Percentiles rank a stretch among this genome's conserved stretches.
Conservation (phyloP, 1,140 invertebrate species). For the Bombus soroeensis region DNA sequence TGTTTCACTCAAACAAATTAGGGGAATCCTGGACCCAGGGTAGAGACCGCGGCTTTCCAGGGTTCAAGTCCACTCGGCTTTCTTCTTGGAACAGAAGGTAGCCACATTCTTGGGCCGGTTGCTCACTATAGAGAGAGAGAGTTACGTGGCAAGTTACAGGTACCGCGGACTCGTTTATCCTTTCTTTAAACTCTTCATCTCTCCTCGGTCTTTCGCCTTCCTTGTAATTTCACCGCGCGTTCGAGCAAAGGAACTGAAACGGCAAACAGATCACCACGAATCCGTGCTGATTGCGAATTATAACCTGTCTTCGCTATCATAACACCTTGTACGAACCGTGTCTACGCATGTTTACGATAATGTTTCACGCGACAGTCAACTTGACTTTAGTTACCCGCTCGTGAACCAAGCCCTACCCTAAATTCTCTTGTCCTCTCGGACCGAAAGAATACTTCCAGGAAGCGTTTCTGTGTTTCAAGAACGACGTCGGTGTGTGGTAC, state of each 20-base stretch:
- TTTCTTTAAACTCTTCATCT: slow-evolving; percentile 46
- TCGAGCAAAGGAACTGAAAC: neutral
- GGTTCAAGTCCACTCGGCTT: slow-evolving; percentile 73
- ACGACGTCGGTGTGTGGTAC: neutral
- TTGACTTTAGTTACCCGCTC: neutral
- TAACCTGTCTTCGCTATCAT: slow-evolving; percentile 44
- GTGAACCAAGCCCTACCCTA: slow-evolving; percentile 21
- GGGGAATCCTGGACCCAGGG: slow-evolving; percentile 73
- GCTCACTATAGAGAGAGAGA: slow-evolving; percentile 49
- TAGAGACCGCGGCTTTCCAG: slow-evolving; percentile 65
- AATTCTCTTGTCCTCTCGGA: slow-evolving; percentile 22
- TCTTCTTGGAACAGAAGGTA: slow-evolving; percentile 69
- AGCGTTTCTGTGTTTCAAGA: slow-evolving; percentile 39
- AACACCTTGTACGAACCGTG: slow-evolving; percentile 29
- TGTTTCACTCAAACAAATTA: slow-evolving; percentile 82
- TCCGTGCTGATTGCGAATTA: slow-evolving; percentile 47
- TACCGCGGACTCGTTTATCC: slow-evolving; percentile 35
- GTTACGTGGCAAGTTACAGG: slow-evolving; percentile 51
- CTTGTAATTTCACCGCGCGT: neutral
- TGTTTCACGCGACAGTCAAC: slow-evolving; percentile 7
- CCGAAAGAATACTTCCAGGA: slow-evolving; percentile 39
- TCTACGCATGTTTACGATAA: slow-evolving; percentile 50
- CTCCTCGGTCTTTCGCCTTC: slow-evolving; percentile 1
- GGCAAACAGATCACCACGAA: neutral
- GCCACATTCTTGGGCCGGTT: slow-evolving; percentile 49